Conservation (phyloP, 2,797 vertebrate genomes). For the Holocentrus rufus region DNA sequence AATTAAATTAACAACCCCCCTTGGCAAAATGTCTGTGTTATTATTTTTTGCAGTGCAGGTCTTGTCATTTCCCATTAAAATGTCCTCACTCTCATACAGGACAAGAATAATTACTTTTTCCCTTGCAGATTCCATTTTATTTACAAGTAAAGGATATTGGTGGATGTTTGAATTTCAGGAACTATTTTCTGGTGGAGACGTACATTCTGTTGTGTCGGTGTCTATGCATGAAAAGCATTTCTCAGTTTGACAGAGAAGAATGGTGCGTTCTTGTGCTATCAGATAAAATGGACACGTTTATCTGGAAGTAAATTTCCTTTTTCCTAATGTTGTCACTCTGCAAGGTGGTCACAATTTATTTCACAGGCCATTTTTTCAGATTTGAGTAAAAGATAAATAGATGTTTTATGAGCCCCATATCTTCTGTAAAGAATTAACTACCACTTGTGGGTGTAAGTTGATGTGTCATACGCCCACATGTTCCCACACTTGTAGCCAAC, state of each 20-base stretch:
- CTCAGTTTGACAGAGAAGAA: too few species aligned
- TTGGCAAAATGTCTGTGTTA: not conserved
- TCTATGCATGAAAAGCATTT: not conserved
- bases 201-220: not conserved
- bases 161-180: not conserved
- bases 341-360: not conserved
- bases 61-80: not conserved
- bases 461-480: not conserved
- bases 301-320: too few species aligned
- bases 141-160: not conserved
- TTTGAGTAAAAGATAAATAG: too few species aligned
- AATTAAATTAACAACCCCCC: too few species aligned
- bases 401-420: not conserved
- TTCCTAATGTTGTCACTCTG: not conserved
- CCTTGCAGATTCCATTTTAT: not conserved
- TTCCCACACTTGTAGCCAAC: not conserved
- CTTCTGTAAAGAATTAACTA: not conserved
- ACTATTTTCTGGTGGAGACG: too few species aligned
- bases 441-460: not conserved
- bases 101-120: not conserved
- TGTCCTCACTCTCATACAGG: not conserved
- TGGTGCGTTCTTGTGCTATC: too few species aligned
- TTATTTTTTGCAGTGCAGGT: not conserved
- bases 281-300: too few species aligned
- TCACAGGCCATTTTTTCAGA: not conserved